Evolutionary conservation across 2,113 vertebrate genomes (phyloP).

Genomic region (Cinclus cinclus): DNA sequence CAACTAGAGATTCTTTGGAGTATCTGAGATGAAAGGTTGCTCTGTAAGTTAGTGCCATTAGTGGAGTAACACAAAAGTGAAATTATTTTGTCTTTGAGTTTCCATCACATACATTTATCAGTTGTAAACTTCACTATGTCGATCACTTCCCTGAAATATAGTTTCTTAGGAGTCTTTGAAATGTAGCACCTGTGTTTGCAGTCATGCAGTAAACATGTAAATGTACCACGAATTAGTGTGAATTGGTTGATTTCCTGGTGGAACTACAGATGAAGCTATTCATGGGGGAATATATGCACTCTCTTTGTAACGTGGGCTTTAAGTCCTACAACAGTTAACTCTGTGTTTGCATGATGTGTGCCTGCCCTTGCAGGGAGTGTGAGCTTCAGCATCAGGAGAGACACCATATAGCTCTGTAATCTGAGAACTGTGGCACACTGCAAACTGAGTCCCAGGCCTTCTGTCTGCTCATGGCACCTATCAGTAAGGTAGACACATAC

Average conservation of each 20-base stretch:
- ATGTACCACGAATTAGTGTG: background rate
- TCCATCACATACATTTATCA: background rate
- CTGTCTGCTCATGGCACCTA: background rate
- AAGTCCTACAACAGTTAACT: background rate
- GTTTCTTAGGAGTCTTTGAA: background rate
- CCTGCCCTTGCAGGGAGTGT: background rate
- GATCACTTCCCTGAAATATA: background rate
- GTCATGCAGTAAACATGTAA: background rate
- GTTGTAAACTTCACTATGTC: background rate
- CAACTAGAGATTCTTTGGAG: background rate
- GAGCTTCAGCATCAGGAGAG: background rate
- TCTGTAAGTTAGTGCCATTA: background rate
- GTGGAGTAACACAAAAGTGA: background rate
- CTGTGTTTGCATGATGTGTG: background rate
- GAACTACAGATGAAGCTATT: background rate
- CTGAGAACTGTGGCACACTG: background rate
- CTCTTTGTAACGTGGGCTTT: background rate
- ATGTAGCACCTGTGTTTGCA: background rate
- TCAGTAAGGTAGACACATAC: background rate
- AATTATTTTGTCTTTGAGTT: constrained; percentile 17
- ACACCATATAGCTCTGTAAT: background rate
- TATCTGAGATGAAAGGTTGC: background rate
- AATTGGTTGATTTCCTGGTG: background rate
- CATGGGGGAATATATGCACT: rapidly evolving
- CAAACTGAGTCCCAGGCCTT: background rate